phyloP scores from a whole-genome alignment of 2,888 invertebrate species.

The Horisme vitalbata region DNA sequence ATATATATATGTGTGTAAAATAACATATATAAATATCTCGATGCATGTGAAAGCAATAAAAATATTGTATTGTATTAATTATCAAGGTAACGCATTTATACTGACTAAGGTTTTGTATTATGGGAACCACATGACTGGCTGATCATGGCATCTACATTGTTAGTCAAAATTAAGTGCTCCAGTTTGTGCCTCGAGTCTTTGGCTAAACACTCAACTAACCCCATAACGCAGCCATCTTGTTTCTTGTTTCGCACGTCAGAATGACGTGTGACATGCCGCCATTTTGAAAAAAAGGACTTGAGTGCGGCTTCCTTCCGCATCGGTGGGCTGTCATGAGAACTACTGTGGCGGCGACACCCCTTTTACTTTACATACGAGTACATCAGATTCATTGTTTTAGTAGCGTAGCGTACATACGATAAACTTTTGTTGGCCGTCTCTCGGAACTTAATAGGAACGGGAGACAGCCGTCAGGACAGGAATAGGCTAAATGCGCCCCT shows the following conservation, averaged over 20 bases:
- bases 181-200: too few relatives aligned
- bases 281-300: conserved; percentile 77
- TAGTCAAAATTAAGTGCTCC: too few relatives aligned
- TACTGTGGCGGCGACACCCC: conserved; percentile 77
- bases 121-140: too few relatives aligned
- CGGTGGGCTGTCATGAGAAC: conserved; percentile 77
- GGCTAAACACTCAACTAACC: conserved; percentile 37
- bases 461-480: conserved; percentile 42
- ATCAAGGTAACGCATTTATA: too few relatives aligned
- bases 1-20: too few relatives aligned
- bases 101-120: too few relatives aligned
- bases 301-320: conserved; percentile 80
- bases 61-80: too few relatives aligned
- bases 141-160: too few relatives aligned
- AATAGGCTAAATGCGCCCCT: conserved; percentile 45
- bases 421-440: conserved; percentile 69
- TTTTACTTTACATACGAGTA: conserved; percentile 67
- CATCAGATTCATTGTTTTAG: conserved; percentile 80
- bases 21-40: too few relatives aligned
- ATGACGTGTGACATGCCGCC: conserved; percentile 76
- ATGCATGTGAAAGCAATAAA: too few relatives aligned
- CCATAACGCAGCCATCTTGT: conserved; percentile 68
- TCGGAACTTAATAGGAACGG: conserved; percentile 54
- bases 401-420: conserved; percentile 63
- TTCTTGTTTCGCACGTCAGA: conserved; percentile 66